Percentiles rank a stretch among this genome's conserved stretches.
These are phyloP conservation scores for Druceiella hillmani DNA, from an alignment of 2,888 invertebrate species.

Conservation along the genomic window DNA sequence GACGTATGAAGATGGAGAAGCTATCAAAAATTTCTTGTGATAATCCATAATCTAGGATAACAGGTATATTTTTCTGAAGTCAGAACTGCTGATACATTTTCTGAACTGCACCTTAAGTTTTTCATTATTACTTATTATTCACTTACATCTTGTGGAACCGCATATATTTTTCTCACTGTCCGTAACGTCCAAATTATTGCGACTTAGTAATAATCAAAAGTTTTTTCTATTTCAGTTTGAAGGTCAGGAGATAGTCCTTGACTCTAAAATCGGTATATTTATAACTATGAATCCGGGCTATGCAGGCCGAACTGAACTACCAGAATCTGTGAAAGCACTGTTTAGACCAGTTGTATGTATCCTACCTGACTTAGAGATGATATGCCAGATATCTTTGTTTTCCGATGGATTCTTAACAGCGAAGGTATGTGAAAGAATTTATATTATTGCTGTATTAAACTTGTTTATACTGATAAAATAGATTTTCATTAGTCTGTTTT, in stretches of 20 bases:
- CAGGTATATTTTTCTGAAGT: too few relatives aligned
- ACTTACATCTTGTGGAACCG: too few relatives aligned
- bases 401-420: constrained; percentile 89
- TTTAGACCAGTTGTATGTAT: constrained; percentile 92
- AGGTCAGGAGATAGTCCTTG: constrained; percentile 75
- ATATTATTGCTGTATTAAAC: constrained; percentile 8
- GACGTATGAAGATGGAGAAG: too few relatives aligned
- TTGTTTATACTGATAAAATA: constrained; percentile 5
- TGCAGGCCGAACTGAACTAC: constrained; percentile 85
- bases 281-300: constrained; percentile 96
- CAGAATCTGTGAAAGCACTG: constrained; percentile 86
- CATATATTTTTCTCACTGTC: too few relatives aligned
- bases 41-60: too few relatives aligned
- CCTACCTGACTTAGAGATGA: constrained; percentile 85
- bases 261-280: constrained; percentile 85
- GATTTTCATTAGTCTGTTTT: too few relatives aligned
- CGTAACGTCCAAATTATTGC: too few relatives aligned
- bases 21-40: too few relatives aligned
- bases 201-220: too few relatives aligned
- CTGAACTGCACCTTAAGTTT: too few relatives aligned
- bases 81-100: too few relatives aligned
- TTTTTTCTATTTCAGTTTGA: constrained; percentile 58
- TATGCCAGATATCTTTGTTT: constrained; percentile 87
- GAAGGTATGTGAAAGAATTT: constrained; percentile 52
- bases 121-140: too few relatives aligned